These are phyloP conservation scores for Pristis pectinata DNA, from an alignment of 2,797 vertebrate genomes.

Conservation along the genomic window DNA sequence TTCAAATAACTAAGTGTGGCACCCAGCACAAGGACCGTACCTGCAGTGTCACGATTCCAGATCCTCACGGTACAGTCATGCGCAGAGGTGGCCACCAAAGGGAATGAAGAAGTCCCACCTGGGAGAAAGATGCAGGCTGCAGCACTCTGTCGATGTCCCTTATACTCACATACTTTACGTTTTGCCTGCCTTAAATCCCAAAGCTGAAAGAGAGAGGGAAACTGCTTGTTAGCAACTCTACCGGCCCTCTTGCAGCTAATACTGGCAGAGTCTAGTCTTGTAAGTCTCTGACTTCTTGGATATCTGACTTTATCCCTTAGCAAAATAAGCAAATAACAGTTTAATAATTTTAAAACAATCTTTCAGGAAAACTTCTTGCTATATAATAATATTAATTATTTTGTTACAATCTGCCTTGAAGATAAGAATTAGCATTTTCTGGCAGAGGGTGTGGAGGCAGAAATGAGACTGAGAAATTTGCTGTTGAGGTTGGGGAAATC, in stretches of 20 bases:
- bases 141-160: conserved; percentile 78
- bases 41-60: conserved; percentile 83
- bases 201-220: conserved; percentile 59
- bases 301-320: too few relatives aligned
- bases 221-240: background rate
- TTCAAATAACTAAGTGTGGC: background rate
- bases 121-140: conserved; percentile 82
- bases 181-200: conserved; percentile 88
- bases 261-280: background rate
- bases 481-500: too few relatives aligned
- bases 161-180: conserved; percentile 73
- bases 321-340: too few relatives aligned
- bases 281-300: background rate
- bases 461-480: background rate
- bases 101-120: conserved; percentile 42
- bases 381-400: background rate
- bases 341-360: background rate
- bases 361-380: background rate
- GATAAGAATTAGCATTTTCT: background rate
- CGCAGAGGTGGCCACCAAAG: conserved; percentile 75
- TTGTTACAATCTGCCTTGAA: background rate
- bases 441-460: background rate
- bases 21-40: conserved; percentile 51
- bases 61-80: conserved; percentile 80
- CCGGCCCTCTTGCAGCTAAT: background rate